These are phyloP conservation scores for Brenthis daphne DNA, from an alignment of 2,888 invertebrate genomes.

Conservation along the genomic window DNA sequence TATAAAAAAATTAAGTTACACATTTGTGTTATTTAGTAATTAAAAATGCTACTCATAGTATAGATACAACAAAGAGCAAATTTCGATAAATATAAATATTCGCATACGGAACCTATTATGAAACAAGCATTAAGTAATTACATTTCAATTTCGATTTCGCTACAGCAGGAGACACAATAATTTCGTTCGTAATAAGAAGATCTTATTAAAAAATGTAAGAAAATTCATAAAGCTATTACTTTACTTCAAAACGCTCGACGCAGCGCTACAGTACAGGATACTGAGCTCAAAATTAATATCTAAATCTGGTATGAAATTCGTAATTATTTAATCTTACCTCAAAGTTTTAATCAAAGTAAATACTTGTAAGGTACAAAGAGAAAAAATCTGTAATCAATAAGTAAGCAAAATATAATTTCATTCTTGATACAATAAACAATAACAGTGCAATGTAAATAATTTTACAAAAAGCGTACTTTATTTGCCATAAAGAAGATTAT, in stretches of 20 bases:
- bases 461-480: too few species aligned
- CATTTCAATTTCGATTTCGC: slow-evolving; percentile 54
- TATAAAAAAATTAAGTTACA: too few species aligned
- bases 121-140: slow-evolving; percentile 33
- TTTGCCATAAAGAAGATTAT: too few species aligned
- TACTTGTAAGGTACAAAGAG: slow-evolving; percentile 15
- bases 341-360: slow-evolving; percentile 29
- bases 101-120: slow-evolving; percentile 31
- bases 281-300: slow-evolving; percentile 61
- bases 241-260: slow-evolving; percentile 61
- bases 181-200: slow-evolving; percentile 60
- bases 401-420: not conserved
- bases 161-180: slow-evolving; percentile 58
- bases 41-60: too few species aligned
- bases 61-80: too few species aligned
- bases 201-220: slow-evolving; percentile 63
- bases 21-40: too few species aligned
- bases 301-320: slow-evolving; percentile 29
- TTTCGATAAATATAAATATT: not conserved
- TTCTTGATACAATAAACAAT: too few species aligned
- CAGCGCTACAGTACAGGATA: slow-evolving; percentile 54
- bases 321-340: slow-evolving; percentile 29
- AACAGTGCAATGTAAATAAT: too few species aligned
- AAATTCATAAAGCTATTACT: slow-evolving; percentile 69
- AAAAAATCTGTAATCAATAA: not conserved